These are phyloP conservation scores for Holacanthus passer DNA, from an alignment of 2,113 vertebrate genomes.

Conservation along the genomic window DNA sequence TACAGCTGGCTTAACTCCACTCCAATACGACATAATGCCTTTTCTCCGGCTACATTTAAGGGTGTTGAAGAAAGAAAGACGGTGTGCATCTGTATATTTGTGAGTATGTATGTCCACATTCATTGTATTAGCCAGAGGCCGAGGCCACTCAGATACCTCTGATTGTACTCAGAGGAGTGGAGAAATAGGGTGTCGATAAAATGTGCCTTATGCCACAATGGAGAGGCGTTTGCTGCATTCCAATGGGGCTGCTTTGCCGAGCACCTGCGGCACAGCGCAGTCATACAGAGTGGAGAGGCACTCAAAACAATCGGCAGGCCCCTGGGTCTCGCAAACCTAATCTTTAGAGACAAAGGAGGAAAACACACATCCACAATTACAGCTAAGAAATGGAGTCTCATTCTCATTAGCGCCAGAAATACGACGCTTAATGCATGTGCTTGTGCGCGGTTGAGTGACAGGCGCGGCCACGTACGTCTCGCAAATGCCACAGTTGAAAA, in stretches of 20 bases:
- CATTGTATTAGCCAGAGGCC: slow-evolving; percentile 51
- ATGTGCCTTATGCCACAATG: slow-evolving; percentile 47
- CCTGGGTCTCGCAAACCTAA: slow-evolving; percentile 52
- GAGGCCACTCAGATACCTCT: slow-evolving; percentile 55
- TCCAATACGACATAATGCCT: slow-evolving; percentile 19
- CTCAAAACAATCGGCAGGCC: slow-evolving; percentile 57
- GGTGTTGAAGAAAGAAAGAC: background rate
- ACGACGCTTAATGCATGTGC: slow-evolving; percentile 3
- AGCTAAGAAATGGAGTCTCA: slow-evolving; percentile 23
- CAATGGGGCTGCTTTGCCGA: slow-evolving; percentile 56
- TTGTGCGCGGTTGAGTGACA: background rate
- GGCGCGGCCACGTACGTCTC: slow-evolving; percentile 1
- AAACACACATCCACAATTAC: slow-evolving; percentile 56
- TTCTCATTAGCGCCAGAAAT: slow-evolving; percentile 41
- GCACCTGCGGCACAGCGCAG: slow-evolving; percentile 57
- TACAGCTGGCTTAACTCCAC: slow-evolving; percentile 23
- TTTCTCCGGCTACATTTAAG: slow-evolving; percentile 25
- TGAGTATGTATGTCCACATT: slow-evolving; percentile 17
- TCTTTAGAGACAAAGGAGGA: slow-evolving; percentile 51
- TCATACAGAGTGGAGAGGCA: slow-evolving; percentile 55
- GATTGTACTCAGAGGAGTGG: slow-evolving; percentile 58
- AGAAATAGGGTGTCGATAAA: slow-evolving; percentile 63
- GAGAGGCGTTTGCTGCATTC: slow-evolving; percentile 50
- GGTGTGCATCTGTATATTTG: slow-evolving; percentile 27
- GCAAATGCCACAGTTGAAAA: slow-evolving; percentile 15